Conservation (phyloP, 1,140 invertebrate genomes). For the Meloidogyne floridensis region DNA sequence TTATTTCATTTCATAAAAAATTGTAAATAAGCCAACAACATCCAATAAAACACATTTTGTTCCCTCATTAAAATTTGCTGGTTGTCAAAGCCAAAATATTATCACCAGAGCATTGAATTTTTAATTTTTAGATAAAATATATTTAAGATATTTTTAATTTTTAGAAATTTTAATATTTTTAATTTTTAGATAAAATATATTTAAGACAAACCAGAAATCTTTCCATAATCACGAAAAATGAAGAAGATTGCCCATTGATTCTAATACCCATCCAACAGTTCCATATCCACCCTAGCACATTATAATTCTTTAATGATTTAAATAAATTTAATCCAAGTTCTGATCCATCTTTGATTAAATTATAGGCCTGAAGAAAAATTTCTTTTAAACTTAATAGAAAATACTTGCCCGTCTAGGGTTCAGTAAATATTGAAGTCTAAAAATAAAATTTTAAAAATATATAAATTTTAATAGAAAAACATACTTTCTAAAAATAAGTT, state of each 20-base stretch:
- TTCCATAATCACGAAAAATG: constrained; percentile 82
- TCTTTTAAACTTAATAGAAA: not conserved
- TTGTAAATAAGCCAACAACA: constrained; percentile 67
- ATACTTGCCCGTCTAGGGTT: constrained; percentile 79
- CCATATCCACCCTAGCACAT: constrained; percentile 95
- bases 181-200: constrained; percentile 57
- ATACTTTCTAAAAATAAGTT: constrained; percentile 71
- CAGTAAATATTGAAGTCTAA: constrained; percentile 78
- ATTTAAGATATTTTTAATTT: constrained; percentile 89
- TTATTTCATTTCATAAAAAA: constrained; percentile 52
- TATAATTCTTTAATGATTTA: constrained; percentile 85
- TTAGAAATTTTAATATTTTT: constrained; percentile 75
- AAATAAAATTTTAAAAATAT: not conserved
- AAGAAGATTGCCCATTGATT: constrained; percentile 97
- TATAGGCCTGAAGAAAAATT: constrained; percentile 77
- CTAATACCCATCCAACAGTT: constrained; percentile 91
- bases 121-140: constrained; percentile 77
- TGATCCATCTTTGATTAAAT: constrained; percentile 84
- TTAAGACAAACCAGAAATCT: constrained; percentile 71
- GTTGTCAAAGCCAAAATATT: constrained; percentile 63
- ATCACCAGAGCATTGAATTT: constrained; percentile 77
- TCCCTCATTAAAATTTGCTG: constrained; percentile 57
- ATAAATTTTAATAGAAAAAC: not conserved
- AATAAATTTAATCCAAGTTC: constrained; percentile 87
- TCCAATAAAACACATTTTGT: constrained; percentile 68